Percentiles rank a stretch among this genome's conserved stretches.
phyloP scores from a whole-genome alignment of 2,113 vertebrate genomes.

The Zootoca vivipara region DNA sequence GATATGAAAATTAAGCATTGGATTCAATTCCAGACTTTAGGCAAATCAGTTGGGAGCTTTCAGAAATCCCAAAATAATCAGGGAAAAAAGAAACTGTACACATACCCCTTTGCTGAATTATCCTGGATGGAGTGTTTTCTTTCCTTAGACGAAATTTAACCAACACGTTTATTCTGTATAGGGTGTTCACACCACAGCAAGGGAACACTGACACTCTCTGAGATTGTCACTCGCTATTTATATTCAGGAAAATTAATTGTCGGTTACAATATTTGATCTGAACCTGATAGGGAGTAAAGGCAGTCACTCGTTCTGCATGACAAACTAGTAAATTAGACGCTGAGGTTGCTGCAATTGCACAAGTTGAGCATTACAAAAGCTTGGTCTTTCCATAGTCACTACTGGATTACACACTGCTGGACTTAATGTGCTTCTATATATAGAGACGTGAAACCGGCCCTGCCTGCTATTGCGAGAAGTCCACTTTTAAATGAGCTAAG shows the following conservation, averaged over 20 bases:
- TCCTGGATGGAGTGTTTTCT: not conserved
- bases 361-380: not conserved
- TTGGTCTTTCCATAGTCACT: not conserved
- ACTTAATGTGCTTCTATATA: constrained; percentile 3
- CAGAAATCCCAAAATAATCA: not conserved
- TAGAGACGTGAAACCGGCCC: not conserved
- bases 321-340: not conserved
- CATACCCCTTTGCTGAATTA: constrained; percentile 16
- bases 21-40: not conserved
- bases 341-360: not conserved
- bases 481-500: not conserved
- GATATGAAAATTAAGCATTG: not conserved
- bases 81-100: not conserved
- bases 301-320: constrained; percentile 7
- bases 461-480: not conserved
- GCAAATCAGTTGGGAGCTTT: not conserved
- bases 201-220: too few species aligned
- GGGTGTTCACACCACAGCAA: not conserved
- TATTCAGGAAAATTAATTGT: constrained; percentile 8
- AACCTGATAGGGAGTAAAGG: not conserved
- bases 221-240: not conserved
- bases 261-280: constrained; percentile 3
- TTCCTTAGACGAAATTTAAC: not conserved
- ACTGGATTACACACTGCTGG: not conserved
- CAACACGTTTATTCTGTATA: not conserved